Percentiles rank a stretch among this genome's conserved stretches.
phyloP scores from a whole-genome alignment of 2,888 invertebrate species.

The Limnephilus auricula region DNA sequence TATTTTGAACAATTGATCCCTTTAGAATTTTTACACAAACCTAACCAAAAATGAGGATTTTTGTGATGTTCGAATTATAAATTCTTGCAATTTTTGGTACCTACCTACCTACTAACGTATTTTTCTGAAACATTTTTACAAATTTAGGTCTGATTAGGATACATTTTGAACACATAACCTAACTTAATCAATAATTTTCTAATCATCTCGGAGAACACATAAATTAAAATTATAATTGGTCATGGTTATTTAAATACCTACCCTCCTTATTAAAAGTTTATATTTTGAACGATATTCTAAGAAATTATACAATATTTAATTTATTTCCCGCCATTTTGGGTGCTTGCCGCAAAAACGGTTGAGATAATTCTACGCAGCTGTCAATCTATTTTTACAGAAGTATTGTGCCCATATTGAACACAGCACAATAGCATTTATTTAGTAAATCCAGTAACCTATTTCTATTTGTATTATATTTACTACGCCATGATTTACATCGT shows the following conservation, averaged over 20 bases:
- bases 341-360: slow-evolving; percentile 8
- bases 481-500: not conserved
- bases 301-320: not conserved
- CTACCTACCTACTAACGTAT: not conserved
- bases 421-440: not conserved
- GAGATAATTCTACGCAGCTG: not conserved
- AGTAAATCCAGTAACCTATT: not conserved
- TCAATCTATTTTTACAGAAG: not conserved
- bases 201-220: no score
- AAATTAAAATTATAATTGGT: not conserved
- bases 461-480: not conserved
- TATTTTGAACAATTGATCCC: not conserved
- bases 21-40: not conserved
- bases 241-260: not conserved
- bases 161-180: not conserved
- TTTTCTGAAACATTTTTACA: not conserved
- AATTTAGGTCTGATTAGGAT: no score
- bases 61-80: no score
- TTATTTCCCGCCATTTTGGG: slow-evolving; percentile 23
- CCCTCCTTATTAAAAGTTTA: not conserved
- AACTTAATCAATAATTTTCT: not conserved
- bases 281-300: no score
- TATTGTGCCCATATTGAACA: not conserved
- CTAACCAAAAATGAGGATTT: no score
- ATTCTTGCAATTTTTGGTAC: not conserved